Evolutionary conservation across 2,797 vertebrate species (phyloP).

Genomic region (Gephyroberyx darwinii): DNA sequence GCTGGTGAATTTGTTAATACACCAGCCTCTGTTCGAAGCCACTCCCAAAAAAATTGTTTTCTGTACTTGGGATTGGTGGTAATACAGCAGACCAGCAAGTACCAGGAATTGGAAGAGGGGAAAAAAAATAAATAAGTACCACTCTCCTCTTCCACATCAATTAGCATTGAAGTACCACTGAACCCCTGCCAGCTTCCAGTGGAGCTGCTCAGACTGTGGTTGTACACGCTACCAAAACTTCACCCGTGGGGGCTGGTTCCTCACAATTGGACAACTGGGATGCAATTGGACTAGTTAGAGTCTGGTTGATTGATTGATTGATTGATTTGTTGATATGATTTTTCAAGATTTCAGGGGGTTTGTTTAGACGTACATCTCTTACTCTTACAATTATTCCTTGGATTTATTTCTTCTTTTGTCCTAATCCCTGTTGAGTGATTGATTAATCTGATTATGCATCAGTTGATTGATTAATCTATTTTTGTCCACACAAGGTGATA

Average conservation of each 20-base stretch:
- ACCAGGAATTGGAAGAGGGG: constrained; percentile 10
- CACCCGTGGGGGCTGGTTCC: no score
- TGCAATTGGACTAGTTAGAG: no score
- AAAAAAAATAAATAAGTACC: constrained; percentile 12
- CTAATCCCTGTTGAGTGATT: no score
- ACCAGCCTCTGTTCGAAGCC: neutral
- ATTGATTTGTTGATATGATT: neutral
- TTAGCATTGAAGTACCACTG: constrained; percentile 16
- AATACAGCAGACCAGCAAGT: neutral
- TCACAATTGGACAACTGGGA: no score
- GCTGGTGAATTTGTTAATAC: neutral
- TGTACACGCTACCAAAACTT: no score
- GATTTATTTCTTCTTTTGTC: no score
- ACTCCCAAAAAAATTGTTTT: neutral
- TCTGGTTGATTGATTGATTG: neutral
- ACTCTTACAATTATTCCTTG: no score
- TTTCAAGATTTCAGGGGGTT: no score
- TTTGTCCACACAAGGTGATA: no score
- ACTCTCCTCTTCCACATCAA: constrained; percentile 20
- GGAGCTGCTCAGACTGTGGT: constrained; percentile 6
- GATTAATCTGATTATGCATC: no score
- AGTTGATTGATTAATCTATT: no score
- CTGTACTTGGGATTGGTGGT: neutral
- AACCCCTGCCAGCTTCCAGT: constrained; percentile 20
- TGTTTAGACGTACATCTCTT: no score